Conservation (phyloP, 1,140 invertebrate genomes). For the Mizuhopecten yessoensis region DNA sequence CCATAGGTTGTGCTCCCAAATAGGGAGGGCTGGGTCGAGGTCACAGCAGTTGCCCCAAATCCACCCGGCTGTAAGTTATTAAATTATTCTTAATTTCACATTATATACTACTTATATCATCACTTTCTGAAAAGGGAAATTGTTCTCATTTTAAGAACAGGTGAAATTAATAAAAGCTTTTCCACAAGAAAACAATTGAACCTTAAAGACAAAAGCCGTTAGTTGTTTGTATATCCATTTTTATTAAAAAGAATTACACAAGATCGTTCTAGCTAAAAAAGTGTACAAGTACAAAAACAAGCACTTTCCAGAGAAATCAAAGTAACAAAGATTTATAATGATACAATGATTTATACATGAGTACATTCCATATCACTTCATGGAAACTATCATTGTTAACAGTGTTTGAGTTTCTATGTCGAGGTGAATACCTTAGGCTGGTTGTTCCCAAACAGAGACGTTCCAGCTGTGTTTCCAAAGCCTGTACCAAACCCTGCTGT, state of each 20-base stretch:
- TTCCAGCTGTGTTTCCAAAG: conserved; percentile 72
- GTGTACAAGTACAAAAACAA: too few relatives aligned
- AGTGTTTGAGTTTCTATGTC: too few relatives aligned
- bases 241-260: too few relatives aligned
- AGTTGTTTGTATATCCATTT: too few relatives aligned
- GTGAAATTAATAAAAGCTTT: not conserved
- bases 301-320: too few relatives aligned
- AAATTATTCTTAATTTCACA: not conserved
- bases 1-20: conserved; percentile 62
- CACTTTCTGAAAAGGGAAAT: not conserved
- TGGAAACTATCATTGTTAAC: too few relatives aligned
- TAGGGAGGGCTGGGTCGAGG: conserved; percentile 72
- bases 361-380: too few relatives aligned
- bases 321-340: not conserved
- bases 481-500: conserved; percentile 75
- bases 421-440: not conserved
- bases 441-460: conserved; percentile 74
- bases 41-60: conserved; percentile 73
- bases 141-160: not conserved
- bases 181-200: not conserved
- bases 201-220: too few relatives aligned
- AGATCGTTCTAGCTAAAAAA: too few relatives aligned
- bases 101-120: not conserved
- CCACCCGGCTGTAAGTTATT: not conserved
- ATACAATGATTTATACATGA: not conserved